phyloP scores from a whole-genome alignment of 1,140 invertebrate genomes.

The Teleopsis dalmanni region DNA sequence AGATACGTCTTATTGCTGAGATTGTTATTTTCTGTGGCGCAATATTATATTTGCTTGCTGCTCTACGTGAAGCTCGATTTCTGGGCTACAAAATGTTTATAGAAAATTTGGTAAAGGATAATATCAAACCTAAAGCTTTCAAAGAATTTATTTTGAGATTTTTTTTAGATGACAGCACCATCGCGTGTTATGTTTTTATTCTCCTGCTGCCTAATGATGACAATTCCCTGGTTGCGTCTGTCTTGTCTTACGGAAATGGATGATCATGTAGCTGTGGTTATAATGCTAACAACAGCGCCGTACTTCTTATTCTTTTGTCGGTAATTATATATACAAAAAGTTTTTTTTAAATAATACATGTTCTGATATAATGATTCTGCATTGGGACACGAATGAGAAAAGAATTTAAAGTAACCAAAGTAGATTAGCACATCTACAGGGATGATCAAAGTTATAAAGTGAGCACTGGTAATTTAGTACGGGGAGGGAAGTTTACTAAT shows the following conservation, averaged over 20 bases:
- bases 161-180: conserved; percentile 66
- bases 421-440: no score
- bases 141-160: background rate
- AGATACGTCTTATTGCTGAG: conserved; percentile 62
- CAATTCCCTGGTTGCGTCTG: conserved; percentile 74
- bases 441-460: no score
- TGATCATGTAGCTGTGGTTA: conserved; percentile 85
- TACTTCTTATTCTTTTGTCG: conserved; percentile 99
- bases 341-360: no score
- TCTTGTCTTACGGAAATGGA: conserved; percentile 78
- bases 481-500: no score
- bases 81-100: conserved; percentile 83
- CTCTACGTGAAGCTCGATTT: conserved; percentile 72
- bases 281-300: conserved; percentile 90
- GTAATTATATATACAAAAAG: conserved; percentile 43
- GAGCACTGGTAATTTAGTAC: no score
- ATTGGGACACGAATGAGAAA: no score
- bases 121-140: background rate
- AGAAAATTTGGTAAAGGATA: conserved; percentile 69
- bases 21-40: conserved; percentile 66
- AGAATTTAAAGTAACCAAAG: no score
- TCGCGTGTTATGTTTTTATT: conserved; percentile 89
- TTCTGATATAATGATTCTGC: no score
- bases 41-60: conserved; percentile 71
- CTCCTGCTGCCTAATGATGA: conserved; percentile 78